A percentile compares a stretch with the other conserved stretches of the same genome.
phyloP scores from a whole-genome alignment of 2,113 vertebrate genomes.

The Psittacus erithacus region DNA sequence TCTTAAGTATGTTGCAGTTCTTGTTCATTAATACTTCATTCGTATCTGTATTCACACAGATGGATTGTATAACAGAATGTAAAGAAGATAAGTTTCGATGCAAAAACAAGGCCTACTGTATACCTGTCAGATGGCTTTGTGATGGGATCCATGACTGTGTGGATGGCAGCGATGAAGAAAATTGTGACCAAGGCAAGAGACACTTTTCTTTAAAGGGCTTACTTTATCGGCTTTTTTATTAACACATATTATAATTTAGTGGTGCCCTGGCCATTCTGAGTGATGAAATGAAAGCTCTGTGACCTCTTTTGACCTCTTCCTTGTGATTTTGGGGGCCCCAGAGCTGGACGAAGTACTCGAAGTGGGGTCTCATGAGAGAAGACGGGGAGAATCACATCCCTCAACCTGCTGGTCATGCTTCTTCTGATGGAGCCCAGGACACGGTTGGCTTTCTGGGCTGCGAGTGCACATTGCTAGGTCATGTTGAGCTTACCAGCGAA shows the following conservation, averaged over 20 bases:
- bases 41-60: slow-evolving; percentile 72
- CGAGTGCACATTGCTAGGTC: neutral
- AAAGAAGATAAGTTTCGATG: slow-evolving; percentile 93
- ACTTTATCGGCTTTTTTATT: neutral
- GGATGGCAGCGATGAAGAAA: slow-evolving; percentile 95
- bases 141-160: slow-evolving; percentile 93
- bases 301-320: neutral
- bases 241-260: neutral
- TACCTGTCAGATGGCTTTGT: slow-evolving; percentile 93
- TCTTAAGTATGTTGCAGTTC: neutral
- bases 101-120: slow-evolving; percentile 91
- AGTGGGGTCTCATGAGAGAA: neutral
- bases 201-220: neutral
- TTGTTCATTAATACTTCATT: neutral
- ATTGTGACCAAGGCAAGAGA: slow-evolving; percentile 81
- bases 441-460: neutral
- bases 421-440: neutral
- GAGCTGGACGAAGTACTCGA: neutral
- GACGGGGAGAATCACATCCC: neutral
- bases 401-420: neutral
- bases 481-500: neutral
- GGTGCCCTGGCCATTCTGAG: neutral
- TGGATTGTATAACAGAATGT: slow-evolving; percentile 92
- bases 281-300: neutral
- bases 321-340: neutral